These are phyloP conservation scores for Tragelaphus scriptus DNA, from an alignment of 2,113 vertebrate species.

Conservation along the genomic window DNA sequence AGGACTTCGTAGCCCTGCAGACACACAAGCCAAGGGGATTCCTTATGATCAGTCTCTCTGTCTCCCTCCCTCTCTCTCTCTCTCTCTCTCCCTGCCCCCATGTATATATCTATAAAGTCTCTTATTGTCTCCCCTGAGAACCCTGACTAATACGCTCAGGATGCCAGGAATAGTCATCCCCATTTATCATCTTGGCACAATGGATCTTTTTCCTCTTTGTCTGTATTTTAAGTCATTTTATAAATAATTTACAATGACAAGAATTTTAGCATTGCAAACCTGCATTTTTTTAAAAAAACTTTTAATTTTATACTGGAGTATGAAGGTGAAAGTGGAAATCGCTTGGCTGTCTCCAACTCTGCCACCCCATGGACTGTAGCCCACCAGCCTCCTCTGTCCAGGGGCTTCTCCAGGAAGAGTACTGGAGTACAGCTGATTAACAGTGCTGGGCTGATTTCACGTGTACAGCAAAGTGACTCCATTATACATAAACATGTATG, in stretches of 20 bases:
- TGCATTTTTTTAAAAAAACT: neutral
- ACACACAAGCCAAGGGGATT: neutral
- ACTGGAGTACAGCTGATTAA: neutral
- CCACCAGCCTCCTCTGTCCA: neutral
- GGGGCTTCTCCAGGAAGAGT: neutral
- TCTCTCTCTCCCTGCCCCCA: neutral
- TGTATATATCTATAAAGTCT: neutral
- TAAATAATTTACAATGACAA: neutral
- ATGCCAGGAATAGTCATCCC: neutral
- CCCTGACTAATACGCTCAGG: neutral
- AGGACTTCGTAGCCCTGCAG: neutral
- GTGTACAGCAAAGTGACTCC: neutral
- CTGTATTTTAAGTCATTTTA: neutral
- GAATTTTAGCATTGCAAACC: neutral
- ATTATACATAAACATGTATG: neutral
- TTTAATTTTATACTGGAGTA: neutral
- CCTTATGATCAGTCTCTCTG: neutral
- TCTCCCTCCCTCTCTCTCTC: neutral
- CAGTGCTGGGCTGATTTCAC: rapidly evolving
- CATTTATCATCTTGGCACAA: neutral
- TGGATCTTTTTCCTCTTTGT: neutral
- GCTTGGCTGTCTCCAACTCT: neutral
- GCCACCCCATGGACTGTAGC: neutral
- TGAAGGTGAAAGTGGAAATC: neutral
- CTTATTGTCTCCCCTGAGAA: neutral